Evolutionary conservation across 2,888 invertebrate species (phyloP).

Genomic region (Ariolimax columbianus): DNA sequence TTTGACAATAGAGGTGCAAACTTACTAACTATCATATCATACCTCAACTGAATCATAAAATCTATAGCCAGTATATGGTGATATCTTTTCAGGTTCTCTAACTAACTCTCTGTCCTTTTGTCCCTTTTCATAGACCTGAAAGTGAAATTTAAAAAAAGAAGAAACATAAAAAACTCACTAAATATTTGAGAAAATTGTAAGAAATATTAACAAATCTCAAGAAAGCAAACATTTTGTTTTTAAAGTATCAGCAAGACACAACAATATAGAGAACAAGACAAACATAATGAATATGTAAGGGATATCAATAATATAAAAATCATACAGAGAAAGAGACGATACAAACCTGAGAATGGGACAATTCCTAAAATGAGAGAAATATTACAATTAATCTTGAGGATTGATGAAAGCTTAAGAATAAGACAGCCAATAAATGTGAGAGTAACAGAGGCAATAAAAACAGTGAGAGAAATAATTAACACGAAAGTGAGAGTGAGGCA

Average conservation of each 20-base stretch:
- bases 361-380: no score
- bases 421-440: no score
- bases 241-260: not conserved
- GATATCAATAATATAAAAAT: no score
- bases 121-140: slow-evolving; percentile 61
- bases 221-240: no score
- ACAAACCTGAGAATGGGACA: no score
- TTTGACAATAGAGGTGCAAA: not conserved
- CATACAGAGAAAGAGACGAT: no score
- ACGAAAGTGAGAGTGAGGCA: no score
- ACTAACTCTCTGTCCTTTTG: slow-evolving; percentile 60
- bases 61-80: slow-evolving; percentile 59
- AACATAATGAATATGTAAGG: not conserved
- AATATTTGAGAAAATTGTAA: not conserved
- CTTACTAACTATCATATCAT: slow-evolving; percentile 14
- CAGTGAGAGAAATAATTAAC: no score
- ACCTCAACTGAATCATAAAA: slow-evolving; percentile 71
- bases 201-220: not conserved
- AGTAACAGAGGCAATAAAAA: no score
- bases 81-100: slow-evolving; percentile 67
- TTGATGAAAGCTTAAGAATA: no score
- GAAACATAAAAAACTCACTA: not conserved
- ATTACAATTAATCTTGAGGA: no score
- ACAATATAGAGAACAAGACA: not conserved
- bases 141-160: not conserved